Base-by-base conservation (phyloP, 2,888 invertebrate genomes). In the Leptopilina myrica region DNA sequence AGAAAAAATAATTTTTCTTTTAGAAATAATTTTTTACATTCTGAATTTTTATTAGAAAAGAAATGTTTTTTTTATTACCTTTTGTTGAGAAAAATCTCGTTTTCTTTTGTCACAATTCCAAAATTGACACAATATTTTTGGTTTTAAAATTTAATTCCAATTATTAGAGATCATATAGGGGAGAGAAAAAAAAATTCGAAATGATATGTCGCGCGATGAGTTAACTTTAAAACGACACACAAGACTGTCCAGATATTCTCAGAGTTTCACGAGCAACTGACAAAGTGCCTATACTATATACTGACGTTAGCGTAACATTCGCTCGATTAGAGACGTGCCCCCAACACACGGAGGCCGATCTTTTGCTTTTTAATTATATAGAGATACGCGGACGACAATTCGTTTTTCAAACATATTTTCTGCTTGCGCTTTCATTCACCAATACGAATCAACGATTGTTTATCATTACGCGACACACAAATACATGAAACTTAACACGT, bases 231-330 rank as follows among this genome's bases (percentile, higher is more conserved):
- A 80, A 85, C 82, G 82, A 84, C 83, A 85, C 84, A 85, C 82
- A 82, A 83, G 83, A 85, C 84, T 82, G 82, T 81, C 79, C 49
- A 85, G 85, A 81, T 85, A 81, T 85, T 77, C 84, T 83, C 85
- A 81, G 84, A 82, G 84, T 79, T 82, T 79, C 77, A 83, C 78
- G 78, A 83, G 83, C 85, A 83, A 85, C 84, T 86, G 86, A 84
- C 20, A 20, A 62, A 62, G 62, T 20, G 62, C 62, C 62, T 62
- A 59, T 15, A 49, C 49, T 49, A 43, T 43, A 43, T 43, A 43
- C 43, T 15, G 62, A 9, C 62, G 62, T n/a, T 62, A 20, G 15
- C 85, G 88, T 85, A 86, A 87, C 87, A 88, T 87, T 87, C 87
- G 78, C 84, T 79, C 62, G 20, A 20, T 62, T 62, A 62, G 62